Evolutionary conservation across 2,888 invertebrate genomes (phyloP).

Genomic region (Ormyrus nitidulus): DNA sequence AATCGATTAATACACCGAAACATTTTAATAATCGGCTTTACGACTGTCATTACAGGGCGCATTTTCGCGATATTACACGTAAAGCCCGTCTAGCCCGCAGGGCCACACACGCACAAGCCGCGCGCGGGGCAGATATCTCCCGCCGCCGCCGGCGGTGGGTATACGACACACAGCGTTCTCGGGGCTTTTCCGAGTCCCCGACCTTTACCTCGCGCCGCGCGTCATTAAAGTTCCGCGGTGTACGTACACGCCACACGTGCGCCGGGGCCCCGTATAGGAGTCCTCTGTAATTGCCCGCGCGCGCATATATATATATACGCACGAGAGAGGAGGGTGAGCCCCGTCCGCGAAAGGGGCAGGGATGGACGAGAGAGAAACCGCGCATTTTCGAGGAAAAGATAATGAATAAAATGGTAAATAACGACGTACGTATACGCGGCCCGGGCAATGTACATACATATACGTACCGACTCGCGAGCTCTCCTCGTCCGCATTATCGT

Average conservation of each 20-base stretch:
- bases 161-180: conserved; percentile 21
- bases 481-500: conserved; percentile 59
- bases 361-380: conserved; percentile 6
- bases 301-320: conserved; percentile 10
- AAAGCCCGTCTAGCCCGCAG: not conserved
- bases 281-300: conserved; percentile 54
- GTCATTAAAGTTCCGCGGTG: conserved; percentile 57
- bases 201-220: conserved; percentile 54
- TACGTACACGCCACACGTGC: not conserved
- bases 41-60: too few species aligned
- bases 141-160: conserved; percentile 2
- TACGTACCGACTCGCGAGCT: not conserved
- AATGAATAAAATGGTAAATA: conserved; percentile 65
- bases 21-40: too few species aligned
- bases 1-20: too few species aligned
- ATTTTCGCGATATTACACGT: too few species aligned
- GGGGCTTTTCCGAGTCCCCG: conserved; percentile 46
- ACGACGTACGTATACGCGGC: conserved; percentile 45
- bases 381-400: conserved; percentile 53
- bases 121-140: not conserved
- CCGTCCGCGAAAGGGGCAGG: not conserved
- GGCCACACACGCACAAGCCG: not conserved
- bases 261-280: conserved; percentile 3
- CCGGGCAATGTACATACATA: not conserved
- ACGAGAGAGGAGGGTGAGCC: not conserved